Evolutionary conservation across 2,113 vertebrate species (phyloP).

Genomic region (Oryzias woworae): DNA sequence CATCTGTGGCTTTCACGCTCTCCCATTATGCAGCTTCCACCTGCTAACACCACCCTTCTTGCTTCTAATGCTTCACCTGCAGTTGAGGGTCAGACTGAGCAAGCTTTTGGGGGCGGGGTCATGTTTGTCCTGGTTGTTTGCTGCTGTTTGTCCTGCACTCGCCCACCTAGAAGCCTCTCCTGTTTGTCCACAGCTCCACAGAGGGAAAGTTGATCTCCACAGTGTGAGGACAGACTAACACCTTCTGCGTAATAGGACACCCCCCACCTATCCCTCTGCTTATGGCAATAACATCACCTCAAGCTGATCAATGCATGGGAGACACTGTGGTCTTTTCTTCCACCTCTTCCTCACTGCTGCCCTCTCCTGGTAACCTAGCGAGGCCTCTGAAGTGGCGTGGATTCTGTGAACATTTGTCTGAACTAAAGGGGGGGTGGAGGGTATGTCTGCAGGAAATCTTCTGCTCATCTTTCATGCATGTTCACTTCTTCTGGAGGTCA

Average conservation of each 20-base stretch:
- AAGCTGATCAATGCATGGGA: slow-evolving; percentile 18
- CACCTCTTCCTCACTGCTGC: slow-evolving; percentile 3
- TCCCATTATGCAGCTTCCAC: too few species aligned
- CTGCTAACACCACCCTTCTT: neutral
- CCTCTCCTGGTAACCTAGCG: neutral
- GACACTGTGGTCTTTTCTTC: slow-evolving; percentile 8
- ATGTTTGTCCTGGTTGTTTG: slow-evolving; percentile 42
- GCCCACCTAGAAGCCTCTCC: slow-evolving; percentile 77
- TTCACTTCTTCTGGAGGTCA: slow-evolving; percentile 52
- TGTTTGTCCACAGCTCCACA: slow-evolving; percentile 87
- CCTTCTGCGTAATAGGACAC: slow-evolving; percentile 53
- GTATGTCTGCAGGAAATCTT: slow-evolving; percentile 54
- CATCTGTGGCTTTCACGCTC: too few species aligned
- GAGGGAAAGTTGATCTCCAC: slow-evolving; percentile 97
- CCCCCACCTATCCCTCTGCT: slow-evolving; percentile 24
- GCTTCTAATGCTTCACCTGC: neutral
- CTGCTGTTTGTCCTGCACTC: slow-evolving; percentile 45
- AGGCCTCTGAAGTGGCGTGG: neutral
- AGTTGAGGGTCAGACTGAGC: neutral
- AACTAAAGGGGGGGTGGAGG: slow-evolving; percentile 36
- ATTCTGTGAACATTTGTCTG: slow-evolving; percentile 24
- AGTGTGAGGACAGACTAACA: slow-evolving; percentile 87
- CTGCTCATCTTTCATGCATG: slow-evolving; percentile 74
- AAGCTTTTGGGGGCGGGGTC: neutral
- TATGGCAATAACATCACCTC: slow-evolving; percentile 45